A percentile compares a stretch with the other conserved stretches of the same genome.
phyloP scores from a whole-genome alignment of 35 echinoderm and acorn worm genomes.

The Anneissia japonica region DNA sequence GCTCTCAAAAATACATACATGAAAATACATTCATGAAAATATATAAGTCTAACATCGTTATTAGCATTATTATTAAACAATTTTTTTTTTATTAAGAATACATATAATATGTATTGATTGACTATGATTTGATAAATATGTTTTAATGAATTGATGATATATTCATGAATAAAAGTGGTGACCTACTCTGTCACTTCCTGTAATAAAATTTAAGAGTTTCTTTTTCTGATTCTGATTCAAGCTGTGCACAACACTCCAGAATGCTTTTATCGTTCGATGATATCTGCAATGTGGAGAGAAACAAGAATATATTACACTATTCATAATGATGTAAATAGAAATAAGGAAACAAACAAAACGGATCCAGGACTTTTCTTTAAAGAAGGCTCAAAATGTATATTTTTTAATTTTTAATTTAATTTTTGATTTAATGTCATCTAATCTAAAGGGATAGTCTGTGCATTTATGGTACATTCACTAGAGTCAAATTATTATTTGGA shows the following conservation, averaged over 20 bases:
- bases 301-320: no score
- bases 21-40: no score
- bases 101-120: no score
- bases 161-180: no score
- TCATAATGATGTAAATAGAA: no score
- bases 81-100: no score
- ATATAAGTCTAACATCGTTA: no score
- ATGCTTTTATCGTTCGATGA: constrained; percentile 62
- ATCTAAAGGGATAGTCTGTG: neutral
- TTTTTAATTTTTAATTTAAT: neutral
- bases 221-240: constrained; percentile 74
- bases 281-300: no score
- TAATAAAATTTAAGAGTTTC: constrained; percentile 90
- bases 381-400: neutral
- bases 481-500: neutral
- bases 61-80: no score
- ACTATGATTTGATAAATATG: no score
- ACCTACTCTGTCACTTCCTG: constrained; percentile 93
- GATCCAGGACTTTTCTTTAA: neutral
- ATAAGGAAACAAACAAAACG: neutral
- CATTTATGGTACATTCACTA: neutral
- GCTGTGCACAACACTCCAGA: constrained; percentile 72
- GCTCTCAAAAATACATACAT: no score
- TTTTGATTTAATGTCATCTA: neutral
- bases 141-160: no score